Percentiles rank a stretch among this genome's conserved stretches.
These are phyloP conservation scores for Chrysomallon squamiferum DNA, from an alignment of 1,140 invertebrate genomes.

Conservation along the genomic window DNA sequence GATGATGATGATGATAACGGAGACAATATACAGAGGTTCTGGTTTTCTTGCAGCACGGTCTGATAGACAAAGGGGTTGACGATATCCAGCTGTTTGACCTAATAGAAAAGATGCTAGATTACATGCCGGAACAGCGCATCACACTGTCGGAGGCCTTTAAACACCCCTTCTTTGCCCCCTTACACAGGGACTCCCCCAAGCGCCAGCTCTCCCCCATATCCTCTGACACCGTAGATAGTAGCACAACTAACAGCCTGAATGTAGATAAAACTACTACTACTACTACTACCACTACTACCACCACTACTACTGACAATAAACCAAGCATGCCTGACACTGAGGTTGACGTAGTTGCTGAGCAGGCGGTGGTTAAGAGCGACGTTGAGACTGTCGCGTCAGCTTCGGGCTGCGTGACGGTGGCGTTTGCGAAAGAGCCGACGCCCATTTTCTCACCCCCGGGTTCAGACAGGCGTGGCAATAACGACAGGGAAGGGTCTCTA, in stretches of 20 bases:
- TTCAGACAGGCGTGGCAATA: too few relatives aligned
- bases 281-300: neutral
- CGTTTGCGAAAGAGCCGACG: too few relatives aligned
- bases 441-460: too few relatives aligned
- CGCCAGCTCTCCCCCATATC: slow-evolving; percentile 7
- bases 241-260: neutral
- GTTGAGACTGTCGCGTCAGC: too few relatives aligned
- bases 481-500: too few relatives aligned
- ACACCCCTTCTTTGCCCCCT: slow-evolving; percentile 85
- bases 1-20: too few relatives aligned
- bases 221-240: slow-evolving; percentile 13
- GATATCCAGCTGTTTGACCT: slow-evolving; percentile 93
- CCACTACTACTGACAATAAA: too few relatives aligned
- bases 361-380: too few relatives aligned
- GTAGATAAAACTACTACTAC: slow-evolving; percentile 12
- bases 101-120: slow-evolving; percentile 94
- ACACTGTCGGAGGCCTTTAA: slow-evolving; percentile 85
- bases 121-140: slow-evolving; percentile 90
- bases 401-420: too few relatives aligned
- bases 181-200: slow-evolving; percentile 14
- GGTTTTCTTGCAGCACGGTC: slow-evolving; percentile 78
- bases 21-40: too few relatives aligned
- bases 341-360: too few relatives aligned
- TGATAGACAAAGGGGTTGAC: slow-evolving; percentile 80
- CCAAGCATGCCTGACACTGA: too few relatives aligned